Conservation (phyloP, 2,113 vertebrate genomes). For the Todiramphus chloris region DNA sequence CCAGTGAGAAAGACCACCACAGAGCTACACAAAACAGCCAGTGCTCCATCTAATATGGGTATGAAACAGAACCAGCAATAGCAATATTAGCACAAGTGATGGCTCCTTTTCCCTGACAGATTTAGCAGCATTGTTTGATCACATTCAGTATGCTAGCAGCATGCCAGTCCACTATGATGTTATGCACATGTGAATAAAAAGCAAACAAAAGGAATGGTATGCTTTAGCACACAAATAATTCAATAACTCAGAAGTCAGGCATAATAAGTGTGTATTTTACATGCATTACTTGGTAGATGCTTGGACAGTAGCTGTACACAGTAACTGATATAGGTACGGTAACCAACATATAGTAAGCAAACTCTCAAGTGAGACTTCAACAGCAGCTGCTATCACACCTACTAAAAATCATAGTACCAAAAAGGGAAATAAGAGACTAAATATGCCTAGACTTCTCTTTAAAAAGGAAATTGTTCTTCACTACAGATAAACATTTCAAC, state of each 20-base stretch:
- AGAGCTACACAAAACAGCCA: not conserved
- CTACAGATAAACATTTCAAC: not conserved
- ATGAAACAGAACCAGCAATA: not conserved
- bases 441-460: not conserved
- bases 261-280: not conserved
- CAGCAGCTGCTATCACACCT: not conserved
- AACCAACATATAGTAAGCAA: not conserved
- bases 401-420: not conserved
- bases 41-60: not conserved
- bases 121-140: not conserved
- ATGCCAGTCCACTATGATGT: not conserved
- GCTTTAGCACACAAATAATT: not conserved
- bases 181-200: not conserved
- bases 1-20: not conserved
- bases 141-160: not conserved
- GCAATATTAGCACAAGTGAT: not conserved
- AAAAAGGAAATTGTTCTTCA: not conserved
- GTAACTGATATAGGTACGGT: not conserved
- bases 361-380: not conserved
- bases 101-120: not conserved
- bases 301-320: not conserved
- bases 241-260: not conserved
- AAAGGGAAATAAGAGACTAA: not conserved
- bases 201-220: not conserved
- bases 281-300: not conserved